Base-by-base conservation (phyloP, 2,888 invertebrate genomes). In the Lathronympha strigana region DNA sequence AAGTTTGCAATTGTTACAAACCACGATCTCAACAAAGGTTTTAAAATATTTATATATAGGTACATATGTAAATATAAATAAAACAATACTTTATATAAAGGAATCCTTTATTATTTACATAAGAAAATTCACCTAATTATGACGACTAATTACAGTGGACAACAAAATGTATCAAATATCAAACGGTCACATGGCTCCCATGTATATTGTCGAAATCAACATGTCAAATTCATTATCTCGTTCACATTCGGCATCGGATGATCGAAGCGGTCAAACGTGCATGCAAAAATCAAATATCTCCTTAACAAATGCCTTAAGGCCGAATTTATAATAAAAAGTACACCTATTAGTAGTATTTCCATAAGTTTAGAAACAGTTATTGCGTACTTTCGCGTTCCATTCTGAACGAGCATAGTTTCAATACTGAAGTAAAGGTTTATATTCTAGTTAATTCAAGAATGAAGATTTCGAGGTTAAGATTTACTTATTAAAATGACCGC, bases 81-180 rank as follows among this genome's bases (percentile, higher is more conserved):
- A 84, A 86, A 84, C 81, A 79, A 78, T 74, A 70, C 49, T 71
- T 70, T 73, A 71, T 86, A 87, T 86, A 88, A 89, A 88, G 86
- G 81, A 87, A 83, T 82, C 83, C 84, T 90, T 90, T 90, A 89
- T 89, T 90, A 90, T 91, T 90, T 91, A 90, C 91, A 90, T 90
- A 88, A 84, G 87, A 89, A 87, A 88, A 89, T 90, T 89, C 90
- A 82, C 87, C 90, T 90, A 90, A 86, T 86, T 84, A 86, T 78
- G 82, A 80, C 83, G 83, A 87, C 89, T 88, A 88, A 87, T 87
- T 88, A 90, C 89, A 90, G 83, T 81, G 81, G 84, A 89, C 87
- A 90, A 89, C 87, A 88, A 88, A 87, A 86, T 77, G 83, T 87
- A 88, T 83, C 85, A 87, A 87, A 87, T 85, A 86, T 86, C 85